Evolutionary conservation across 2,113 vertebrate species (phyloP), one percentile per base, ranked within the genome.

Genomic region (Penelope pileata): DNA sequence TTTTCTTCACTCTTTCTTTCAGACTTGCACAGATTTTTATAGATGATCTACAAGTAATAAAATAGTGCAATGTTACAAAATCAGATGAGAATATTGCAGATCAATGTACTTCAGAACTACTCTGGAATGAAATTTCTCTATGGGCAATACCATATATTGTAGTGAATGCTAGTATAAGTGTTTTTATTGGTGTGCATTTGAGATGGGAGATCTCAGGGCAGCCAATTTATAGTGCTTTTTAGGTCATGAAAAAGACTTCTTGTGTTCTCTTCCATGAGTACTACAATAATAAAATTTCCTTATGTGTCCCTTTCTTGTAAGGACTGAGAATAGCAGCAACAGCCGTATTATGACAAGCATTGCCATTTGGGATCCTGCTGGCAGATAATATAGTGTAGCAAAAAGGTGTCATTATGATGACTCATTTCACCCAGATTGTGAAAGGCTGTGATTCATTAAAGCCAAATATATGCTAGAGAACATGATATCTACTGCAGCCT

Each of bases 301-400:
- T 50, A 6, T 79, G 72, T 90, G 36, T 74, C 38, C 38, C 24
- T 47, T 75, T 50, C 32, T 72, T 23, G 23, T 36, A 43, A 76
- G 50, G 66, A 14, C 40, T 47, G 38, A 43, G 53, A 77, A 38
- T 29, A 81, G 48, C 70, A 66, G 75, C 77, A 91, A 68, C 34
- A 3, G 16, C 72, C 0, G 2, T 76, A 42, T 62, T 48, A 18
- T 3, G 26, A 53, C 82, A 79, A 53, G 51, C 56, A 30, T 69
- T 83, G 70, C 67, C 42, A 12, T 63, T 87, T 94, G 93, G 86
- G 84, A 89, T 76, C 94, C 89, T 82, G 92, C 86, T 95, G 95
- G 63, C 48, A 92, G 78, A 89, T 82, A 92, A 93, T 89, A 75
- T 13, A n/a, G 74, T 38, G 74, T 58, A 73, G 78, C 74, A 93